These are phyloP conservation scores for Agelas oroides DNA, from an alignment of 37 sponge, comb jelly and placozoan genomes.

Conservation along the genomic window DNA sequence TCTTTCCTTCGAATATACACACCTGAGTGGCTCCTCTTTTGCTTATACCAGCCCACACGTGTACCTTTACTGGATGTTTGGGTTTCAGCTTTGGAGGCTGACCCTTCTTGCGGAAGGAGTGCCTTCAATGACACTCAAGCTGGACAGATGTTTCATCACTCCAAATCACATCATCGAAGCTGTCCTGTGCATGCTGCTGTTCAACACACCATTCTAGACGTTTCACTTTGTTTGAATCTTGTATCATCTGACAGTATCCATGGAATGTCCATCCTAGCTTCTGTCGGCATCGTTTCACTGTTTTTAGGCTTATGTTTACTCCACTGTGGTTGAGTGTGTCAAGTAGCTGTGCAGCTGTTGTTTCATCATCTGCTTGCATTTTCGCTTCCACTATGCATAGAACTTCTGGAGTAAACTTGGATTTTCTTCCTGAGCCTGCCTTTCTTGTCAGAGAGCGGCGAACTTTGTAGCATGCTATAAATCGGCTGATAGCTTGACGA, in stretches of 20 bases:
- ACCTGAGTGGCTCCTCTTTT: slow-evolving; percentile 5
- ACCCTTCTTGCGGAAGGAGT: slow-evolving; percentile 11
- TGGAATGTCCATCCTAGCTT: slow-evolving; percentile 49
- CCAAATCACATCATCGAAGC: slow-evolving; percentile 41
- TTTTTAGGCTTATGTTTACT: slow-evolving; percentile 2
- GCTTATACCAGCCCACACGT: slow-evolving; percentile 54
- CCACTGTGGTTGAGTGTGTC: slow-evolving; percentile 11
- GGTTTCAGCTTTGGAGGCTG: not conserved
- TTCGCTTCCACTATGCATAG: slow-evolving; percentile 23
- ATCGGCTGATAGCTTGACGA: slow-evolving; percentile 3
- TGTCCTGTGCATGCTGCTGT: not conserved
- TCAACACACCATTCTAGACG: slow-evolving; percentile 19
- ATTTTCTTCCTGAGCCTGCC: slow-evolving; percentile 14
- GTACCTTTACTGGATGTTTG: slow-evolving; percentile 37
- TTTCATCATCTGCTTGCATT: slow-evolving; percentile 37
- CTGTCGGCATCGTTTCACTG: slow-evolving; percentile 13
- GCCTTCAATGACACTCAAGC: not conserved
- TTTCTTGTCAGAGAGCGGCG: not conserved
- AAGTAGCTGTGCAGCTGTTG: slow-evolving; percentile 32
- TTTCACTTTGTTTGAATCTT: slow-evolving; percentile 40
- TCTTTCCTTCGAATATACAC: slow-evolving; percentile 48
- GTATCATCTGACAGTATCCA: slow-evolving; percentile 44
- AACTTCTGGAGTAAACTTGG: slow-evolving; percentile 18
- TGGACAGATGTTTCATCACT: slow-evolving; percentile 18
- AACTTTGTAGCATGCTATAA: not conserved